Evolutionary conservation across 92 coral and sea anemone species (phyloP).

Genomic region (Scolanthus callimorphus): DNA sequence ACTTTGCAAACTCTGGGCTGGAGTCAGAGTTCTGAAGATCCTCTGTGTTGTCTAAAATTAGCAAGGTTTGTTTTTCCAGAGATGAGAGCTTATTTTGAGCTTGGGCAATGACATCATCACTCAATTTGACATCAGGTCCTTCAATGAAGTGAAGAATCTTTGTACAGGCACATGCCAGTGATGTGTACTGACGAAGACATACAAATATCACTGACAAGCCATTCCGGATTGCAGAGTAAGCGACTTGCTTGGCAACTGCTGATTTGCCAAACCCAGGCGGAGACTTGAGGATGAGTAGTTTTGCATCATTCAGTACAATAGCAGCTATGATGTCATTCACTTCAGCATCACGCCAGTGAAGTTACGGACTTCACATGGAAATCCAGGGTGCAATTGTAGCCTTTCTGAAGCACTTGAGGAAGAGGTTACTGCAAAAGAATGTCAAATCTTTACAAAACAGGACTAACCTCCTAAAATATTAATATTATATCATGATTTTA

Average conservation of each 20-base stretch:
- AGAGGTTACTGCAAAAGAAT: no score
- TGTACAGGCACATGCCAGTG: constrained; percentile 8
- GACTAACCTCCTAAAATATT: no score
- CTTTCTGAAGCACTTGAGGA: no score
- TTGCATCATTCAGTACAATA: not conserved
- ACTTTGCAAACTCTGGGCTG: constrained; percentile 9
- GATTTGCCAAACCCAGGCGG: constrained; percentile 59
- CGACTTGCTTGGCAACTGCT: constrained; percentile 22
- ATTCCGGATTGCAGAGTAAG: constrained; percentile 10
- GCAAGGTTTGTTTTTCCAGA: constrained; percentile 8
- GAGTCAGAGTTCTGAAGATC: constrained; percentile 27
- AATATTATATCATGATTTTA: no score
- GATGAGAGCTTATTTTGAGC: constrained; percentile 8
- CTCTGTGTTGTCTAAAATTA: constrained; percentile 50
- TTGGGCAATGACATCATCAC: constrained; percentile 19
- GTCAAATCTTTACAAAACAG: no score
- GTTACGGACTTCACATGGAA: not conserved
- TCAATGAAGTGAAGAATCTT: constrained; percentile 21
- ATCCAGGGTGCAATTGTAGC: constrained; percentile 8
- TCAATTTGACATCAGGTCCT: constrained; percentile 1
- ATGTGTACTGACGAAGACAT: not conserved
- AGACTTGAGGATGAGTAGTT: constrained; percentile 14
- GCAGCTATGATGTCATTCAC: not conserved
- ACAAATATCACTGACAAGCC: constrained; percentile 9
- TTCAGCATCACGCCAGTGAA: constrained; percentile 17